These are phyloP conservation scores for Odontomyia ornata DNA, from an alignment of 2,888 invertebrate species.

Conservation along the genomic window DNA sequence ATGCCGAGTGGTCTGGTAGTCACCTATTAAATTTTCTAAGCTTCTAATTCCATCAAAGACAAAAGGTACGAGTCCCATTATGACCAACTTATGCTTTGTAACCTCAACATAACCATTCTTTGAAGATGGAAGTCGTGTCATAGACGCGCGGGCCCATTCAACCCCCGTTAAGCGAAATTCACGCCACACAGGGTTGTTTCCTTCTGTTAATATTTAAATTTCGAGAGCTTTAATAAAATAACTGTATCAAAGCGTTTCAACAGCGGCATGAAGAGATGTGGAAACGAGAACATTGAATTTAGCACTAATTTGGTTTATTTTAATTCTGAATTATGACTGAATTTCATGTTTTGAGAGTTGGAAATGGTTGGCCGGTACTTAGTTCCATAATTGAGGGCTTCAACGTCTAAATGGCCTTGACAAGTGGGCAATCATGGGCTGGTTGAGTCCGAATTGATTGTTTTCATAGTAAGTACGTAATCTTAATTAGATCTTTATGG, in stretches of 20 bases:
- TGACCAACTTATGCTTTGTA: background rate
- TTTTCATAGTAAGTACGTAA: constrained; percentile 4
- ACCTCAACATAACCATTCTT: background rate
- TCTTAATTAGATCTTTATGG: constrained; percentile 29
- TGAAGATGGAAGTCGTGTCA: constrained; percentile 1
- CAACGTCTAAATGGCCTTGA: constrained; percentile 8
- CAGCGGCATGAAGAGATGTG: background rate
- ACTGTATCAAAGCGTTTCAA: constrained; percentile 19
- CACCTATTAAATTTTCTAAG: constrained; percentile 21
- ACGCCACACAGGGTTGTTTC: background rate
- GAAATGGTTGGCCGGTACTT: background rate
- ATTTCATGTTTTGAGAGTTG: background rate
- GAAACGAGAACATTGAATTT: too few species aligned
- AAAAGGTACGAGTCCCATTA: constrained; percentile 15
- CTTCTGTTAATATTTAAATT: constrained; percentile 13
- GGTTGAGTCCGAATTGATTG: background rate
- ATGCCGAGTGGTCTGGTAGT: background rate
- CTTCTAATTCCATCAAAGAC: constrained; percentile 34
- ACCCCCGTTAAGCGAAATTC: background rate
- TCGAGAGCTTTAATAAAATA: constrained; percentile 20
- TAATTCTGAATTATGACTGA: constrained; percentile 27
- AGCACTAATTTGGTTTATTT: background rate
- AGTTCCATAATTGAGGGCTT: background rate
- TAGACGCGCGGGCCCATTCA: background rate
- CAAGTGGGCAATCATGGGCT: background rate